Conservation (phyloP, 1,140 invertebrate species). For the Latrodectus geometricus region DNA sequence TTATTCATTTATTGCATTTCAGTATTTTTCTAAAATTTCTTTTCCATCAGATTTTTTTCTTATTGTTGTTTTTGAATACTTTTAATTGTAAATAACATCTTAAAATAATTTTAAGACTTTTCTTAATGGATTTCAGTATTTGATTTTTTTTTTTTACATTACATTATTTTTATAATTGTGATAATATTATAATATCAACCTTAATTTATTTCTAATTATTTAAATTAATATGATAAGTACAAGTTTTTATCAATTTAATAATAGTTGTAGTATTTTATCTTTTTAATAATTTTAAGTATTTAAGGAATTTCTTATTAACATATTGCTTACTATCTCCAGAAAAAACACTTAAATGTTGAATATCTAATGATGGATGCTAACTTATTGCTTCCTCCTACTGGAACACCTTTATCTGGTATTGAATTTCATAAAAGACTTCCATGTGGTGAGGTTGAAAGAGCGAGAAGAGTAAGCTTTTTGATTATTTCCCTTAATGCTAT, state of each 20-base stretch:
- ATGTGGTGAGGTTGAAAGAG: conserved; percentile 95
- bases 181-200: too few relatives aligned
- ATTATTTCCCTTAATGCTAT: neutral
- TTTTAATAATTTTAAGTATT: neutral
- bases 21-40: too few relatives aligned
- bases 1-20: neutral
- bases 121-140: too few relatives aligned
- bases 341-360: conserved; percentile 88
- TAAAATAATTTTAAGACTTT: too few relatives aligned
- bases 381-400: conserved; percentile 94
- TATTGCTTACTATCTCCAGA: conserved; percentile 71
- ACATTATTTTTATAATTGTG: too few relatives aligned
- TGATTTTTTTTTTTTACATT: too few relatives aligned
- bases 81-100: too few relatives aligned
- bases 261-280: neutral
- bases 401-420: conserved; percentile 95
- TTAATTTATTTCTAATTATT: too few relatives aligned
- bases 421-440: conserved; percentile 94
- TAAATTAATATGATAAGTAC: neutral
- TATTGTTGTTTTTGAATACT: too few relatives aligned
- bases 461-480: conserved; percentile 75
- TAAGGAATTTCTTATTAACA: conserved; percentile 3
- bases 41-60: too few relatives aligned
- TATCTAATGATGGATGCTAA: conserved; percentile 96
- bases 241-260: neutral